Percentiles rank a stretch among this genome's conserved stretches.
phyloP scores from a whole-genome alignment of 2,797 vertebrate species.

The Perodicticus potto region DNA sequence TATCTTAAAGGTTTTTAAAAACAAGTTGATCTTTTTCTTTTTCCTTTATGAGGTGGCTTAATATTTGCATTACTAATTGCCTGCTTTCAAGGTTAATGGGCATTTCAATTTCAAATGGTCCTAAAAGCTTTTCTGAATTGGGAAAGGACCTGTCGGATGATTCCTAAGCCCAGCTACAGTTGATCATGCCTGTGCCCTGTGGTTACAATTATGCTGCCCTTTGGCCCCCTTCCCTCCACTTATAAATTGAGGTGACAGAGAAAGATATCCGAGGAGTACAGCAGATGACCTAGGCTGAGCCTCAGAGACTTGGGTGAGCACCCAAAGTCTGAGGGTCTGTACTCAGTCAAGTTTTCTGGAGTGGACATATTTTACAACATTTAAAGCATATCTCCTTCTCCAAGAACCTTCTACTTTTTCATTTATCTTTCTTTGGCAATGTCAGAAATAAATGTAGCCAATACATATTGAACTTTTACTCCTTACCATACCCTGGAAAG shows the following conservation, averaged over 20 bases:
- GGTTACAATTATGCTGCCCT: background rate
- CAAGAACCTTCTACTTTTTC: background rate
- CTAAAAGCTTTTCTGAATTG: conserved; percentile 45
- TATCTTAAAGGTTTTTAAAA: conserved; percentile 10
- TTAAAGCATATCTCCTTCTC: background rate
- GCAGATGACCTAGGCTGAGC: background rate
- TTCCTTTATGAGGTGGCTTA: conserved; percentile 49
- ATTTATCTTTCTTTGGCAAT: conserved; percentile 22
- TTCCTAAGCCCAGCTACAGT: background rate
- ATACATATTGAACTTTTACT: background rate
- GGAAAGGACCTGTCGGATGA: background rate
- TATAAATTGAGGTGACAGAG: background rate
- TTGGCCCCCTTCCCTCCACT: background rate
- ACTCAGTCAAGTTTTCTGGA: background rate
- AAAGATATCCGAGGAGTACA: background rate
- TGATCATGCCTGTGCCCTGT: background rate
- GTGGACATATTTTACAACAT: background rate
- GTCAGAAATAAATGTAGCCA: background rate
- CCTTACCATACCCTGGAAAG: background rate
- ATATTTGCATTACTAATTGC: conserved; percentile 66
- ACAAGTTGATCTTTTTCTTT: conserved; percentile 4
- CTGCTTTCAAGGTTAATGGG: conserved; percentile 64
- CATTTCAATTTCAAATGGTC: conserved; percentile 63
- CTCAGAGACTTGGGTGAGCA: background rate
- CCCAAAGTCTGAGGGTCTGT: background rate